Evolutionary conservation across 2,888 invertebrate species (phyloP).

Genomic region (Punctoribates punctum): DNA sequence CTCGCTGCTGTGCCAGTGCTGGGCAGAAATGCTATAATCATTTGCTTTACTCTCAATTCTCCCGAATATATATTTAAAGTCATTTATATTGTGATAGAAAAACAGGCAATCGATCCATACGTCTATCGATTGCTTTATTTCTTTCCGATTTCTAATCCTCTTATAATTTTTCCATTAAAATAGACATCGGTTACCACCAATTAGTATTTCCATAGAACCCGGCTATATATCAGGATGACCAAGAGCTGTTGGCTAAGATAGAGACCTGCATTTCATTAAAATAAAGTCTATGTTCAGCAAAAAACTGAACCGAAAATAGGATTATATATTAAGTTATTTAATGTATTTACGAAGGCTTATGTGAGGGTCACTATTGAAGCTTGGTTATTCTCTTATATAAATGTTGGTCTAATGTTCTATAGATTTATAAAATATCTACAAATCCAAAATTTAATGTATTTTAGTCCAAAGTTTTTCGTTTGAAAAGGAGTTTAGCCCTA

Average conservation of each 20-base stretch:
- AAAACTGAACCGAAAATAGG: no score
- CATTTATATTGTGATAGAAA: slow-evolving; percentile 6
- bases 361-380: not conserved
- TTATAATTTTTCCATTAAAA: no score
- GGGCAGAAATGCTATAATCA: slow-evolving; percentile 27
- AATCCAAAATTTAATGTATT: slow-evolving; percentile 6
- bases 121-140: slow-evolving; percentile 19
- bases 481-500: not conserved
- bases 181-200: no score
- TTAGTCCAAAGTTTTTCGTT: not conserved
- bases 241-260: no score
- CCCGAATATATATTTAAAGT: not conserved
- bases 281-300: no score
- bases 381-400: not conserved
- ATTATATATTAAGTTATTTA: no score
- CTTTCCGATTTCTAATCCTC: no score
- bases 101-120: slow-evolving; percentile 2
- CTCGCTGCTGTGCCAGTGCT: slow-evolving; percentile 32
- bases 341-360: no score
- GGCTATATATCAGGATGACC: no score
- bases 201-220: no score
- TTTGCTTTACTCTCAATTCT: not conserved
- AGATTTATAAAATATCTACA: not conserved
- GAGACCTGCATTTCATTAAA: no score
- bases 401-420: not conserved